Percentiles rank a stretch among this genome's conserved stretches.
Evolutionary conservation across 2,797 vertebrate genomes (phyloP).

Genomic region (Anguilla megastoma): DNA sequence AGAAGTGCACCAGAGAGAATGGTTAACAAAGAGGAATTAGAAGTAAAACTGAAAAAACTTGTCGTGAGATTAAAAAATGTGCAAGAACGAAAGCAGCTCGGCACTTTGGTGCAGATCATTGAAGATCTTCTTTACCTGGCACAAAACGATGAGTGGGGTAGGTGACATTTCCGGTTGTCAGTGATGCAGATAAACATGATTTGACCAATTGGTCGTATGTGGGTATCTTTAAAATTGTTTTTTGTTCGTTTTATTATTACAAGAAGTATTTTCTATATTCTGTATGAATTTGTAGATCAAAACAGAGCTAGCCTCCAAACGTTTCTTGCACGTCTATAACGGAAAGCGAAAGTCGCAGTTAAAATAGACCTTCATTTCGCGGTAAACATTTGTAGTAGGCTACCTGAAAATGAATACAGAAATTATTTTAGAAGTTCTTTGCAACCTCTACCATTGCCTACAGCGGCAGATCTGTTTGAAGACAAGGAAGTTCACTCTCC

Average conservation of each 20-base stretch:
- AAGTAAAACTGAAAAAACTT: slow-evolving; percentile 80
- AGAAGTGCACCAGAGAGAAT: slow-evolving; percentile 53
- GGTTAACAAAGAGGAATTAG: slow-evolving; percentile 68
- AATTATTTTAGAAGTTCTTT: slow-evolving; percentile 1
- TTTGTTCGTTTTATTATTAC: not conserved
- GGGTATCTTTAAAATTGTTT: not conserved
- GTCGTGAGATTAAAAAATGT: slow-evolving; percentile 81
- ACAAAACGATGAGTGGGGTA: slow-evolving; percentile 76
- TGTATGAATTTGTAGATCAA: not conserved
- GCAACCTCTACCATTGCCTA: not conserved
- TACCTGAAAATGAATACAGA: not conserved
- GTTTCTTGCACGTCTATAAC: not conserved
- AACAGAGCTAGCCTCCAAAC: not conserved
- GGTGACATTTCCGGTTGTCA: slow-evolving; percentile 41
- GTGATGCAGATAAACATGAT: slow-evolving; percentile 24
- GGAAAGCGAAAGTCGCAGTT: not conserved
- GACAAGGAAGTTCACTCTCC: slow-evolving; percentile 80
- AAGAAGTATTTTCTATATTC: not conserved
- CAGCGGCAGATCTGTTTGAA: slow-evolving; percentile 81
- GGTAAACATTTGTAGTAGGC: not conserved
- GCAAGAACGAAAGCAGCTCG: slow-evolving; percentile 78
- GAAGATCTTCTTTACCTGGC: slow-evolving; percentile 85
- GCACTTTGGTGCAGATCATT: slow-evolving; percentile 84
- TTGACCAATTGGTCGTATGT: not conserved
- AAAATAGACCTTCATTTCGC: not conserved